A percentile compares a stretch with the other conserved stretches of the same genome.
phyloP scores from a whole-genome alignment of 2,888 invertebrate species.

The Pollenia griseotomentosa region DNA sequence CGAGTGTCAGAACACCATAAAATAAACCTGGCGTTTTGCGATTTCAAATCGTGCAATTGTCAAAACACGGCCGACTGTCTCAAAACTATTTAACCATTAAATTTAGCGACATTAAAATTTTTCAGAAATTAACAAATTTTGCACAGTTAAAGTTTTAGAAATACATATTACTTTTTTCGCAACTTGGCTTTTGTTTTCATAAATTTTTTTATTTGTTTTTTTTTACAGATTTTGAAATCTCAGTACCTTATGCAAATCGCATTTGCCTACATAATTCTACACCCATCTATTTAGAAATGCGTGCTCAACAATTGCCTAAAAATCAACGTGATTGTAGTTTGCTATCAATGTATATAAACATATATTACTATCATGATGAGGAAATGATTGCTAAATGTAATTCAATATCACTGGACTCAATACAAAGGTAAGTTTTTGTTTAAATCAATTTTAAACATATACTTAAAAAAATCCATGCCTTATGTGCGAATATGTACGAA shows the following conservation, averaged over 20 bases:
- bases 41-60: no score
- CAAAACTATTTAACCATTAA: no score
- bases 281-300: slow-evolving; percentile 83
- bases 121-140: no score
- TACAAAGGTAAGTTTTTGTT: slow-evolving; percentile 79
- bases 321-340: slow-evolving; percentile 81
- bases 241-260: slow-evolving; percentile 80
- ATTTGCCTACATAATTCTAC: slow-evolving; percentile 82
- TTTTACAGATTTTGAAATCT: slow-evolving; percentile 80
- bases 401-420: slow-evolving; percentile 82
- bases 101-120: no score
- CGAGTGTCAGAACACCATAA: no score
- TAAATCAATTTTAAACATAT: not conserved
- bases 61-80: no score
- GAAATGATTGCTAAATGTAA: slow-evolving; percentile 80
- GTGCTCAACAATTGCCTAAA: slow-evolving; percentile 79
- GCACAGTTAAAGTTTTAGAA: not conserved
- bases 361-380: slow-evolving; percentile 82
- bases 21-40: no score
- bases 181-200: not conserved
- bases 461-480: not conserved
- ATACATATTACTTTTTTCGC: not conserved
- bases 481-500: not conserved
- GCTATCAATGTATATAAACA: slow-evolving; percentile 82
- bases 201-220: slow-evolving; percentile 13